A percentile compares a stretch with the other conserved stretches of the same genome.
Evolutionary conservation across 2,113 vertebrate genomes (phyloP).

Genomic region (Calyptomena viridis): DNA sequence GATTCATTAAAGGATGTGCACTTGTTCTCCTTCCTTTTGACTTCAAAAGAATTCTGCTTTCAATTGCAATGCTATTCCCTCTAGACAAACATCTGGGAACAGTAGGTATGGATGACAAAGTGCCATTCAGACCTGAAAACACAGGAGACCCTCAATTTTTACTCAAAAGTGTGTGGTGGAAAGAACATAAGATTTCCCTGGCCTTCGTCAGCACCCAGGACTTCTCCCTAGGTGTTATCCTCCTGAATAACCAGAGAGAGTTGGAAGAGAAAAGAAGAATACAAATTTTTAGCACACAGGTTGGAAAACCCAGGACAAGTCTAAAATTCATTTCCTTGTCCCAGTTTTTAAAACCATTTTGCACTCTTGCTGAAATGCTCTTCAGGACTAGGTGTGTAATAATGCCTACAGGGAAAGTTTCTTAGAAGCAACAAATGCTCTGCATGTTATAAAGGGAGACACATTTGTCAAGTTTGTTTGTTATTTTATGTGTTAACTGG

Average conservation of each 20-base stretch:
- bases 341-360: background rate
- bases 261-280: background rate
- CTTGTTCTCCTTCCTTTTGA: background rate
- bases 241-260: background rate
- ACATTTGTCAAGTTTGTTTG: background rate
- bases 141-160: background rate
- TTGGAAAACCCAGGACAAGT: background rate
- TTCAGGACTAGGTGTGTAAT: background rate
- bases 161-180: background rate
- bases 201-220: background rate
- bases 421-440: background rate
- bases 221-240: background rate
- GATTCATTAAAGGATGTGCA: background rate
- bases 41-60: slow-evolving; percentile 7
- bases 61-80: background rate
- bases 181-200: background rate
- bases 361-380: background rate
- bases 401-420: background rate
- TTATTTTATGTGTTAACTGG: background rate
- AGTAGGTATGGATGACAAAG: background rate
- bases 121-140: background rate
- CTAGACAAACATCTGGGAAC: background rate
- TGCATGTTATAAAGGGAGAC: background rate
- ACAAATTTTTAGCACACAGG: background rate
- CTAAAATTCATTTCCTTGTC: background rate